A percentile compares a stretch with the other conserved stretches of the same genome.
phyloP scores from a whole-genome alignment of 1,140 invertebrate genomes.

The Sycophaga agraensis region DNA sequence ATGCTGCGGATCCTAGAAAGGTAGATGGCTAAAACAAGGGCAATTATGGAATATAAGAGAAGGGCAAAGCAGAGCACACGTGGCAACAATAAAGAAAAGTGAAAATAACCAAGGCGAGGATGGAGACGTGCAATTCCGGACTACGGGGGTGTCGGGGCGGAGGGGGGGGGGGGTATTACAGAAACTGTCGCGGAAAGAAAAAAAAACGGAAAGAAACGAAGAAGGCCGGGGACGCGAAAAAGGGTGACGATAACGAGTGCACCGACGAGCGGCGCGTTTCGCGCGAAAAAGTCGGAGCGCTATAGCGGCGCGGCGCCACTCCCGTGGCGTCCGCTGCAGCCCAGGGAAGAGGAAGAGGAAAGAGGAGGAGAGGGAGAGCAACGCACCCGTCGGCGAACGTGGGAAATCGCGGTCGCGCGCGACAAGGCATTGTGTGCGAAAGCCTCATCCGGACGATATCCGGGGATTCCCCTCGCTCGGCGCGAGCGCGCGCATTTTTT shows the following conservation, averaged over 20 bases:
- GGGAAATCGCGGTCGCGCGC: conserved; percentile 38
- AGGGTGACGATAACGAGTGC: conserved; percentile 1
- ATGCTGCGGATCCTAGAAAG: background rate
- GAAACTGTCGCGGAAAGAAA: no score
- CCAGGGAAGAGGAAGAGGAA: background rate
- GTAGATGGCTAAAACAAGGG: no score
- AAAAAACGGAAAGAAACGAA: no score
- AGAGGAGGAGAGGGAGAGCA: conserved; percentile 8
- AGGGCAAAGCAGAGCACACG: background rate
- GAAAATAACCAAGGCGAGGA: conserved; percentile 4
- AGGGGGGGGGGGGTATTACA: no score
- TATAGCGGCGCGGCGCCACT: no score
- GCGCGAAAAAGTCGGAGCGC: conserved; percentile 17
- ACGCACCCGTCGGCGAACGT: conserved; percentile 34
- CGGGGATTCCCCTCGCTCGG: background rate
- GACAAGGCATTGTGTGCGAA: conserved; percentile 32
- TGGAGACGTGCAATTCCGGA: background rate
- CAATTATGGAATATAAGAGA: conserved; percentile 5
- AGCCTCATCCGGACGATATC: conserved; percentile 26
- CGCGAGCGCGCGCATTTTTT: no score
- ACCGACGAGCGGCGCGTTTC: background rate
- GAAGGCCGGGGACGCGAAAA: background rate
- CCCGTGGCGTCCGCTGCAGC: background rate
- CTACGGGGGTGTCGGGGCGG: no score
- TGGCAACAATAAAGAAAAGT: conserved; percentile 18